Evolutionary conservation across 2,888 invertebrate genomes (phyloP).

Genomic region (Dryadula phaetusa): DNA sequence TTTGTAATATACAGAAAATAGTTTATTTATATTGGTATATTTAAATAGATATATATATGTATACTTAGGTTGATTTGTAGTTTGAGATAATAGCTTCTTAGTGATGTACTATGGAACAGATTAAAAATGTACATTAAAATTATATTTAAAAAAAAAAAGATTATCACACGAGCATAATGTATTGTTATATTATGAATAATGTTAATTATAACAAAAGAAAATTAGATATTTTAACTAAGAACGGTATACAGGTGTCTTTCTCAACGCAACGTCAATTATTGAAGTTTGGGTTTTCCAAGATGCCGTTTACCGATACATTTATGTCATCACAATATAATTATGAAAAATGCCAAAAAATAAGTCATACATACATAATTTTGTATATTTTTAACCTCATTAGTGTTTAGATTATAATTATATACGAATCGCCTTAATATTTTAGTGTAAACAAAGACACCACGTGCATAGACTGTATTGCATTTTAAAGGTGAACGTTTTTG

Average conservation of each 20-base stretch:
- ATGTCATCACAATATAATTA: conserved; percentile 67
- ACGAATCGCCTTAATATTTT: conserved; percentile 75
- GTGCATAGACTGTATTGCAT: conserved; percentile 80
- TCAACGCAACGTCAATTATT: conserved; percentile 47
- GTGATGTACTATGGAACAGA: conserved; percentile 66
- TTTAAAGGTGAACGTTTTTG: conserved; percentile 71
- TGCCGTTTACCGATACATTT: conserved; percentile 46
- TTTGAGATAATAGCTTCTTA: conserved; percentile 75
- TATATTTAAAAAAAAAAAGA: conserved; percentile 46
- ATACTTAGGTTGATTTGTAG: conserved; percentile 68
- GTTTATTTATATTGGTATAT: conserved; percentile 73
- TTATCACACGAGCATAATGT: conserved; percentile 75
- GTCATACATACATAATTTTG: conserved; percentile 58
- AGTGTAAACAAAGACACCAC: conserved; percentile 71
- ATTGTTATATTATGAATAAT: conserved; percentile 51
- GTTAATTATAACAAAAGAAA: conserved; percentile 38
- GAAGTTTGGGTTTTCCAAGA: conserved; percentile 41
- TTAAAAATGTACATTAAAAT: conserved; percentile 49
- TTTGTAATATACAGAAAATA: conserved; percentile 75
- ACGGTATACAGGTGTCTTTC: conserved; percentile 46
- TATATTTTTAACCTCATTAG: conserved; percentile 75
- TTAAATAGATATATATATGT: conserved; percentile 65
- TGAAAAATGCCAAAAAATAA: conserved; percentile 71
- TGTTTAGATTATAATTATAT: conserved; percentile 69
- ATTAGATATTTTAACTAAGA: conserved; percentile 33